Conservation (phyloP, 2,113 vertebrate genomes). For the Mandrillus leucophaeus region DNA sequence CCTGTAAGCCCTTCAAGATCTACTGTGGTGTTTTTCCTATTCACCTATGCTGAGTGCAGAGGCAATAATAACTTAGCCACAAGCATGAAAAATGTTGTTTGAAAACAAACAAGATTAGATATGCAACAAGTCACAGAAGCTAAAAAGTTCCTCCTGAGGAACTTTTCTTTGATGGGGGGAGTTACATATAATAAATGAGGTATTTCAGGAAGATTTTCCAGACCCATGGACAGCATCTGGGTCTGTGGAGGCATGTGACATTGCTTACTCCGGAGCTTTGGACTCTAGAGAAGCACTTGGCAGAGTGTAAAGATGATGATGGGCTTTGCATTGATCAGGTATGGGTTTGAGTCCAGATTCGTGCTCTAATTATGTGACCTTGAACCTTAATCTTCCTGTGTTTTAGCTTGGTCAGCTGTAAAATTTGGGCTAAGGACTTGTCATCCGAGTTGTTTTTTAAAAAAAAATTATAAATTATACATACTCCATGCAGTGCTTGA, state of each 20-base stretch:
- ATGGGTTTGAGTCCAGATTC: not conserved
- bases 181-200: too few relatives aligned
- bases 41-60: not conserved
- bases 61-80: not conserved
- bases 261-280: not conserved
- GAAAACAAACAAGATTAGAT: not conserved
- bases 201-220: not conserved
- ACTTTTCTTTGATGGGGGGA: too few relatives aligned
- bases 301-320: rapidly evolving
- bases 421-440: not conserved
- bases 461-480: not conserved
- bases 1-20: not conserved
- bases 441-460: not conserved
- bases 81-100: not conserved
- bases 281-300: not conserved
- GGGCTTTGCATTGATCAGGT: not conserved
- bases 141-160: not conserved
- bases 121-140: not conserved
- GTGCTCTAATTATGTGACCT: not conserved
- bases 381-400: not conserved
- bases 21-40: not conserved
- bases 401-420: not conserved
- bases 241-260: rapidly evolving
- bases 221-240: rapidly evolving
- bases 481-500: not conserved